These are phyloP conservation scores for Nymphalis polychloros DNA, from an alignment of 2,888 invertebrate genomes.

Conservation along the genomic window DNA sequence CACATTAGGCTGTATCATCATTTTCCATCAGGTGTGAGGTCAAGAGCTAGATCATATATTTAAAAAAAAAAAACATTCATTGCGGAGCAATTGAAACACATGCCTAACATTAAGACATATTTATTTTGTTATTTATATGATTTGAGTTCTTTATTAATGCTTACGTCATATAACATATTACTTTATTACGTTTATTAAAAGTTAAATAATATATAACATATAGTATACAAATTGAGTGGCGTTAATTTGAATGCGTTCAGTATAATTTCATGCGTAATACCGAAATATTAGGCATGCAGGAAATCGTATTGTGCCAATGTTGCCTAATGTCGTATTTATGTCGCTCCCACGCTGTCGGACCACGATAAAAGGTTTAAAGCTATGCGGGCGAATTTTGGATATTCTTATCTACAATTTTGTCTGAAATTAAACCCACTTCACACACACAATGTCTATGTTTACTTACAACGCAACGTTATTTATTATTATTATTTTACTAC, in stretches of 20 bases:
- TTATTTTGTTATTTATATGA: too few relatives aligned
- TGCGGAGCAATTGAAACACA: too few relatives aligned
- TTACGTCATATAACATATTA: too few relatives aligned
- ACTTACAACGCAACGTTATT: not conserved
- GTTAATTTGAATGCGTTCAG: not conserved
- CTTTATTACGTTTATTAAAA: too few relatives aligned
- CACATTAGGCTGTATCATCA: too few relatives aligned
- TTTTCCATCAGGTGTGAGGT: too few relatives aligned
- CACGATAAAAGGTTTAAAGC: constrained; percentile 68
- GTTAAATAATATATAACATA: not conserved
- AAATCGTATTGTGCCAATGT: constrained; percentile 46
- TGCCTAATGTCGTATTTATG: constrained; percentile 52
- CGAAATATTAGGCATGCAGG: constrained; percentile 35
- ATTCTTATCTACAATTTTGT: constrained; percentile 47
- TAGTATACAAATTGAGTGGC: not conserved
- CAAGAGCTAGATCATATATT: too few relatives aligned
- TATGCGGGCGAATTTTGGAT: constrained; percentile 51
- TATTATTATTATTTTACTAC: too few relatives aligned
- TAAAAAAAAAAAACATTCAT: too few relatives aligned
- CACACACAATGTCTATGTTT: not conserved
- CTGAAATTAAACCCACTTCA: not conserved
- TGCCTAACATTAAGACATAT: too few relatives aligned
- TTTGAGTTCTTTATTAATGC: too few relatives aligned
- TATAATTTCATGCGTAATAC: constrained; percentile 1
- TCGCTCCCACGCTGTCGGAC: constrained; percentile 50